These are phyloP conservation scores for Elgaria multicarinata DNA, from an alignment of 2,113 vertebrate genomes.

Conservation along the genomic window DNA sequence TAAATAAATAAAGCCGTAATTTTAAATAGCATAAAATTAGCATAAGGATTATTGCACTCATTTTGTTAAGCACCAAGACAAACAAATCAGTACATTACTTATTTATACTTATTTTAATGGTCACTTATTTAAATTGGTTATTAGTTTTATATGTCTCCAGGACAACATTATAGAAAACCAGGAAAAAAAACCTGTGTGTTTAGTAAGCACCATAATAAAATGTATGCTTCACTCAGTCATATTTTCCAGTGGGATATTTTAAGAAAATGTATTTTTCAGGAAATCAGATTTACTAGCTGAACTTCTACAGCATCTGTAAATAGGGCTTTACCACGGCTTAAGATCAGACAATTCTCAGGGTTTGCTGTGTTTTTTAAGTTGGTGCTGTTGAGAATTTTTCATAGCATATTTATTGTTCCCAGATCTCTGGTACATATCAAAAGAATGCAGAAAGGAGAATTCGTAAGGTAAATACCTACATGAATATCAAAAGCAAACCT, in stretches of 20 bases:
- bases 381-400: not conserved
- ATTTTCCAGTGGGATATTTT: conserved; percentile 10
- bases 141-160: not conserved
- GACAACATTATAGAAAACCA: not conserved
- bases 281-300: conserved; percentile 6
- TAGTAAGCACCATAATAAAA: not conserved
- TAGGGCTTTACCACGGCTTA: not conserved
- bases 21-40: conserved; percentile 12
- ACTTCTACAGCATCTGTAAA: not conserved
- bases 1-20: not conserved
- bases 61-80: not conserved
- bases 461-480: conserved; percentile 12
- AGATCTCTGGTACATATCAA: not conserved
- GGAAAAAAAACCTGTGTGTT: not conserved
- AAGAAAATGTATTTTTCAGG: not conserved
- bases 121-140: not conserved
- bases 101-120: not conserved
- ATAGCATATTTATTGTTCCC: not conserved
- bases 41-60: conserved; percentile 16
- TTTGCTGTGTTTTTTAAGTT: not conserved
- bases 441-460: conserved; percentile 1
- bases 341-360: not conserved
- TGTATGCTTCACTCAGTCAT: not conserved
- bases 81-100: not conserved
- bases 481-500: conserved; percentile 8